Conservation (phyloP, 2,888 invertebrate genomes). For the Hyposoter dolosus region DNA sequence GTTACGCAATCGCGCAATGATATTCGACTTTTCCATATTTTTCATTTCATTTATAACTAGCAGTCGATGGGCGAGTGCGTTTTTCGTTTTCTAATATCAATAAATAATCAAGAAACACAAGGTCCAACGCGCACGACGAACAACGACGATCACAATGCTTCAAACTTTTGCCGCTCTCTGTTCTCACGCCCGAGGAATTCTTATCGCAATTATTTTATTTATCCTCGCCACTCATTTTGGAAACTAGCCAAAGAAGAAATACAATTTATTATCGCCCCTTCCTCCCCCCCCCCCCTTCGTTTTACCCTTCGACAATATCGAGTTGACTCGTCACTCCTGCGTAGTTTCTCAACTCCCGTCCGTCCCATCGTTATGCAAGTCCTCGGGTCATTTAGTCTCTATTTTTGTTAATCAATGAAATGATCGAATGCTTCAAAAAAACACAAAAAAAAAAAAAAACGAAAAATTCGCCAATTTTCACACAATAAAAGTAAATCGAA, state of each 20-base stretch:
- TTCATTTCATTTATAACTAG: slow-evolving; percentile 54
- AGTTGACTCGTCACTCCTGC: neutral
- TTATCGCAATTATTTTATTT: slow-evolving; percentile 19
- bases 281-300: neutral
- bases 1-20: slow-evolving; percentile 52
- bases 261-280: slow-evolving; percentile 4
- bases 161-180: slow-evolving; percentile 49
- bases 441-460: neutral
- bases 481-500: slow-evolving; percentile 12
- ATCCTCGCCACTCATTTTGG: slow-evolving; percentile 4
- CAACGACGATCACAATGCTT: slow-evolving; percentile 48
- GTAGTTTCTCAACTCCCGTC: neutral
- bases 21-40: slow-evolving; percentile 1
- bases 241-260: slow-evolving; percentile 19
- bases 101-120: slow-evolving; percentile 59
- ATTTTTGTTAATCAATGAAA: neutral
- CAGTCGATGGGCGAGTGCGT: slow-evolving; percentile 60
- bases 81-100: slow-evolving; percentile 55
- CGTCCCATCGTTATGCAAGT: slow-evolving; percentile 1
- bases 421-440: neutral
- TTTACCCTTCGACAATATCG: neutral
- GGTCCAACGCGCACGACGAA: slow-evolving; percentile 47
- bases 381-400: neutral
- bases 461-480: neutral
- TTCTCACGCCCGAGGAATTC: slow-evolving; percentile 33